These are phyloP conservation scores for Nymphalis c-album DNA, from an alignment of 2,888 invertebrate species.

Conservation along the genomic window DNA sequence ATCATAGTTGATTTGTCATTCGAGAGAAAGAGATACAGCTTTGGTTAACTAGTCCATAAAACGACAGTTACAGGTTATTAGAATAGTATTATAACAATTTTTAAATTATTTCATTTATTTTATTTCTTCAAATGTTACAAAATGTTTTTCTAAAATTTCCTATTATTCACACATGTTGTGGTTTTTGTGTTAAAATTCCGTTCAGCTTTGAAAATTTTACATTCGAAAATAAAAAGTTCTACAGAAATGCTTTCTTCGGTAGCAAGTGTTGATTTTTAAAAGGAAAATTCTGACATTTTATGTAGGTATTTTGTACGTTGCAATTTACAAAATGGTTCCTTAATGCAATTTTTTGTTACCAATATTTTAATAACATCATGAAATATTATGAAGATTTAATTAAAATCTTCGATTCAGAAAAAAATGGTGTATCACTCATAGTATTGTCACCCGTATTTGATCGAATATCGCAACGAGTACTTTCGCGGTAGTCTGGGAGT, in stretches of 20 bases:
- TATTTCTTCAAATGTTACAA: background rate
- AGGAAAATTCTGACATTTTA: background rate
- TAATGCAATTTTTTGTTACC: background rate
- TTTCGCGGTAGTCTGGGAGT: too few relatives aligned
- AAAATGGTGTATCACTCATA: too few relatives aligned
- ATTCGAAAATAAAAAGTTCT: conserved; percentile 1
- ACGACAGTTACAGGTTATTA: too few relatives aligned
- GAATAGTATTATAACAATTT: too few relatives aligned
- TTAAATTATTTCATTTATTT: background rate
- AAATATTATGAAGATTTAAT: too few relatives aligned
- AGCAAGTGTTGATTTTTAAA: conserved; percentile 7
- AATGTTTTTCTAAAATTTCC: background rate
- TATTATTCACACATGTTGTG: background rate
- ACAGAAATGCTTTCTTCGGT: background rate
- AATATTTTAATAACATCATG: background rate
- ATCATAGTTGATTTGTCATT: too few relatives aligned
- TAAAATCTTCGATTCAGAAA: too few relatives aligned
- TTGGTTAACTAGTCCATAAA: too few relatives aligned
- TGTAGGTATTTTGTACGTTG: conserved; percentile 2
- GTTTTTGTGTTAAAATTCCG: background rate
- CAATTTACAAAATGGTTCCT: background rate
- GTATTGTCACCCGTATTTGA: too few relatives aligned
- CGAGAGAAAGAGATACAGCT: too few relatives aligned
- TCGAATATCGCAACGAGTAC: too few relatives aligned
- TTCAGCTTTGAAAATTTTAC: conserved; percentile 1